A percentile compares a stretch with the other conserved stretches of the same genome.
Evolutionary conservation across 2,888 invertebrate genomes (phyloP).

Genomic region (Polia nebulosa): DNA sequence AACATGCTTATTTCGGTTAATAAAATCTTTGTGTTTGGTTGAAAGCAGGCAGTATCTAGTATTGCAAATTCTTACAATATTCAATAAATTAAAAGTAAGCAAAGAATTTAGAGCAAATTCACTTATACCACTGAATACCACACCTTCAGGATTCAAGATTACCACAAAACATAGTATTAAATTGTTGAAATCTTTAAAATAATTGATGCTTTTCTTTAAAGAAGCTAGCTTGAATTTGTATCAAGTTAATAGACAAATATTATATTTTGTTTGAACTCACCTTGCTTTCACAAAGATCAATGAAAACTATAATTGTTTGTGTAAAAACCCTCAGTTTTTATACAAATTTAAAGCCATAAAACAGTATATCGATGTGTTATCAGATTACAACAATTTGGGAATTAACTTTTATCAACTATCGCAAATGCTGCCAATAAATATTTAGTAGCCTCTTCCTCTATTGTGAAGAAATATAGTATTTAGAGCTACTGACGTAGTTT

Average conservation of each 20-base stretch:
- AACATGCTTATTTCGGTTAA: not conserved
- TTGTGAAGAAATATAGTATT: not conserved
- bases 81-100: not conserved
- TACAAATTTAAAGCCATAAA: conserved; percentile 63
- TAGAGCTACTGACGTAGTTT: not conserved
- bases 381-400: conserved; percentile 44
- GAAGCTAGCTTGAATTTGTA: too few species aligned
- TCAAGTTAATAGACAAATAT: too few species aligned
- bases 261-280: conserved; percentile 39
- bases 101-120: not conserved
- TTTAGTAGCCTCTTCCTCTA: conserved; percentile 41
- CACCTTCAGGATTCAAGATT: too few species aligned
- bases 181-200: too few species aligned
- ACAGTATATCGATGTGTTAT: conserved; percentile 44
- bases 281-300: conserved; percentile 53
- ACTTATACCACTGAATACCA: too few species aligned
- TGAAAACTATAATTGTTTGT: conserved; percentile 46
- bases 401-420: conserved; percentile 46
- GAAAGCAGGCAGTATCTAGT: not conserved
- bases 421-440: conserved; percentile 42
- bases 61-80: not conserved
- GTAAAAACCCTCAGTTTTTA: conserved; percentile 55
- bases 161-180: too few species aligned
- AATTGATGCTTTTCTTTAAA: too few species aligned
- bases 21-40: not conserved